Evolutionary conservation across 2,113 vertebrate genomes (phyloP), one percentile per base, ranked within the genome.

Genomic region (Cygnus atratus): DNA sequence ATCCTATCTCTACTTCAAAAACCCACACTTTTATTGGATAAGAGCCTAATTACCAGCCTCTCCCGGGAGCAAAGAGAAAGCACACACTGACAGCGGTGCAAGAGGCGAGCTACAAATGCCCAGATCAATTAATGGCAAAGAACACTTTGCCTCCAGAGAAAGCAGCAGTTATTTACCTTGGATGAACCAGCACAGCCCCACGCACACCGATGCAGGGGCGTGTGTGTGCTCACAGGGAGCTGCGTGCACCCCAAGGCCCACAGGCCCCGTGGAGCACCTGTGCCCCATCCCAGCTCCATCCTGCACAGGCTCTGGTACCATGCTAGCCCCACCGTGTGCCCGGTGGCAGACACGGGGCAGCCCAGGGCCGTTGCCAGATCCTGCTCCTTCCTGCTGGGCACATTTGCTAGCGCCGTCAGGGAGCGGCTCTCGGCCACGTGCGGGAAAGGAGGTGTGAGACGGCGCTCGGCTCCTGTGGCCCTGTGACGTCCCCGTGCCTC

Each of bases 291-390:
- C 74, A 65, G 52, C 15, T 68, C 25, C 33, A 21, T 13, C 33
- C 58, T 13, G 33, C 11, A 35, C 52, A 17, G 50, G 50, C 41
- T 10, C 41, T 2, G 1, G n/a, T 3, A 3, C 67, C 2, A 5
- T 37, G 90, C 59, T 81, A 78, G 80, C 46, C 39, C 70, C 62
- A 79, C 72, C 48, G 37, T 1, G 3, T 28, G 31, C 19, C 78
- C 3, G 3, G 59, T 50, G 31, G 62, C 88, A 7, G 93, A 37
- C 15, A 0, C 6, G 19, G 3, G 9, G 37, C 90, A 66, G 89
- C 50, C 59, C 14, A 31, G 89, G 70, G 93, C 89, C 9, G 84
- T 66, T 91, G 96, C 95, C 95, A 96, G 85, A 35, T 10, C 95
- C 85, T 33, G 90, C 76, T 68, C 67, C 2, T 58, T 88, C 96